Conservation (phyloP, 2,113 vertebrate genomes). For the Trematocara macrostoma region DNA sequence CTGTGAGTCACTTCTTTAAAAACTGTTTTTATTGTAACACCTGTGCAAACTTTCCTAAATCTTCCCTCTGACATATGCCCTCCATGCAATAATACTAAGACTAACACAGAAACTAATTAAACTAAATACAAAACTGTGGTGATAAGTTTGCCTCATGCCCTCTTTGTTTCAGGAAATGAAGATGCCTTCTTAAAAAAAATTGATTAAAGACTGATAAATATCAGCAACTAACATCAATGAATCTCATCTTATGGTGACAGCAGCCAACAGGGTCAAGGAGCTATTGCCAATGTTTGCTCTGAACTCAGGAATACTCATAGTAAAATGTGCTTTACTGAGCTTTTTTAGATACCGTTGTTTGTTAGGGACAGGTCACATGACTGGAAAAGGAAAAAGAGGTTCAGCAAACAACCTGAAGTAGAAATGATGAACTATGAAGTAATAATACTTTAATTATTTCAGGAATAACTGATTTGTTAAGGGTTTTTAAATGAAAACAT, state of each 20-base stretch:
- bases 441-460: not conserved
- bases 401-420: not conserved
- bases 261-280: not conserved
- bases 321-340: not conserved
- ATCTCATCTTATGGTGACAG: not conserved
- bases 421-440: not conserved
- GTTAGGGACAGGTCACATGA: not conserved
- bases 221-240: not conserved
- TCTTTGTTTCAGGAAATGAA: not conserved
- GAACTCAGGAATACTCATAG: not conserved
- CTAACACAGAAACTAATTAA: not conserved
- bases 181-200: not conserved
- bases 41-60: not conserved
- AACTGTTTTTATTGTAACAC: not conserved
- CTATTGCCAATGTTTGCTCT: not conserved
- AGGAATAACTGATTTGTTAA: not conserved
- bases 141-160: not conserved
- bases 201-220: not conserved
- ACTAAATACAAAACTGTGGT: not conserved
- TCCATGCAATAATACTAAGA: not conserved
- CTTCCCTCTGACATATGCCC: not conserved
- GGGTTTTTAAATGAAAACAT: not conserved
- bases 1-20: not conserved
- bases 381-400: not conserved
- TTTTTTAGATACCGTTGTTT: not conserved